Evolutionary conservation across 2,888 invertebrate genomes (phyloP).

Genomic region (Idaea biselata): DNA sequence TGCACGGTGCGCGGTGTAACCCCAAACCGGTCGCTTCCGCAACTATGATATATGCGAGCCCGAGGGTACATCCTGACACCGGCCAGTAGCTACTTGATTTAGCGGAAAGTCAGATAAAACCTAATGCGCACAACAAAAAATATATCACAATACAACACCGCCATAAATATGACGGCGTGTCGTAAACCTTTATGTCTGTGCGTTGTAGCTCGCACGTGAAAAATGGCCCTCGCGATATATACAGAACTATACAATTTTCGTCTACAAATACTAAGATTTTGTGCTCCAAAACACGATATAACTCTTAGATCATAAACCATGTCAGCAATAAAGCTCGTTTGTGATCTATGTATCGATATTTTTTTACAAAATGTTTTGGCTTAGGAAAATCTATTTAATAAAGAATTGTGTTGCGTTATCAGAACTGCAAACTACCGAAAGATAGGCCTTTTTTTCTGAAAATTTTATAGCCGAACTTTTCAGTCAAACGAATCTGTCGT

Average conservation of each 20-base stretch:
- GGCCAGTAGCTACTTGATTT: slow-evolving; percentile 81
- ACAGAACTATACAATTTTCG: slow-evolving; percentile 48
- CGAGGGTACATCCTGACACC: slow-evolving; percentile 78
- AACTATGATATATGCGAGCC: slow-evolving; percentile 75
- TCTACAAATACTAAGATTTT: slow-evolving; percentile 41
- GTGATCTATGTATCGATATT: slow-evolving; percentile 22
- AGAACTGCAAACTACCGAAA: neutral
- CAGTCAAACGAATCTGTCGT: neutral
- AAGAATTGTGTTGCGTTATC: neutral
- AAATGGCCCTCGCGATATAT: slow-evolving; percentile 68
- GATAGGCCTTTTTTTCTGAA: neutral
- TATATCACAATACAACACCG: slow-evolving; percentile 74
- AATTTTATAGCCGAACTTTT: neutral
- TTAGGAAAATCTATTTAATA: neutral
- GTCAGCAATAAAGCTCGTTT: slow-evolving; percentile 21
- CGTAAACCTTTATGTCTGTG: slow-evolving; percentile 80
- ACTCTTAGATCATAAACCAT: slow-evolving; percentile 45
- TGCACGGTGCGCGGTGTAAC: slow-evolving; percentile 66
- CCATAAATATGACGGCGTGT: slow-evolving; percentile 80
- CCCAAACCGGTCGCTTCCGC: slow-evolving; percentile 75
- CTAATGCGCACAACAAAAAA: slow-evolving; percentile 81
- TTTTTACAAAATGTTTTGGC: slow-evolving; percentile 12
- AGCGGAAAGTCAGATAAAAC: slow-evolving; percentile 81
- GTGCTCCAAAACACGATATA: slow-evolving; percentile 35
- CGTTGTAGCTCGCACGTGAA: slow-evolving; percentile 75